Base-by-base conservation (phyloP, 1,140 invertebrate species). In the Drosophila kanapiae region DNA sequence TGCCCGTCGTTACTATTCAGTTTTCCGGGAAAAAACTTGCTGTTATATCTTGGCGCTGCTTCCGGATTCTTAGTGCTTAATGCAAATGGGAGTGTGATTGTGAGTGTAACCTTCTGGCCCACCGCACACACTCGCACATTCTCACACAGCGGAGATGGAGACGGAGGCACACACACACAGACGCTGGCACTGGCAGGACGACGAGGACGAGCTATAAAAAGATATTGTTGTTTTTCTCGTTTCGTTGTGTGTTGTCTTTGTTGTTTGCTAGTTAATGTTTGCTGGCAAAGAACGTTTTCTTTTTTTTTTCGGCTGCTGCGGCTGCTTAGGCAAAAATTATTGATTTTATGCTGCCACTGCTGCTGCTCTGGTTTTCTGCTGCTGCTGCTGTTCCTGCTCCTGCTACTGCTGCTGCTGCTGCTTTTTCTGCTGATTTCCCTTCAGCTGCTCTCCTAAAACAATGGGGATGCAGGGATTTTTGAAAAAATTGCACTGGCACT, bases 261-360 rank as follows among this genome's bases (percentile, higher is more conserved):
- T 76, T 83, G 71, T 70, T 56, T 80, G 69, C 64, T 85, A 76
- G 84, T 62, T 84, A 87, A 82, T 82, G 80, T 75, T 78, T 78
- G 72, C 69, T 76, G 77, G 45, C 57, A 82, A 70, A 62, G 75
- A 78, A 38, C 16, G 38, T 5, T 31, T 67, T 58, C 11, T n/a
- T 58, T 13, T 67, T 64, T 58, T 87, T 88, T 87, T 80, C 53
- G 69, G 70, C 70, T 82, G 78, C 62, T 67, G 71, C 58, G 74
- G 82, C 83, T 85, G 82, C 82, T 86, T 86, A 82, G 82, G 84
- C 80, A 82, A 87, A 74, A 87, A 87, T 75, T 87, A 87, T 87
- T 88, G 84, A 87, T 87, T 87, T 87, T 87, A 82, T 85, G 82
- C 80, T 78, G 82, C 1, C 23, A 23, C 82, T 78, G 61, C 76